Evolutionary conservation across 2,797 vertebrate genomes (phyloP).

Genomic region (Heterohyrax brucei): DNA sequence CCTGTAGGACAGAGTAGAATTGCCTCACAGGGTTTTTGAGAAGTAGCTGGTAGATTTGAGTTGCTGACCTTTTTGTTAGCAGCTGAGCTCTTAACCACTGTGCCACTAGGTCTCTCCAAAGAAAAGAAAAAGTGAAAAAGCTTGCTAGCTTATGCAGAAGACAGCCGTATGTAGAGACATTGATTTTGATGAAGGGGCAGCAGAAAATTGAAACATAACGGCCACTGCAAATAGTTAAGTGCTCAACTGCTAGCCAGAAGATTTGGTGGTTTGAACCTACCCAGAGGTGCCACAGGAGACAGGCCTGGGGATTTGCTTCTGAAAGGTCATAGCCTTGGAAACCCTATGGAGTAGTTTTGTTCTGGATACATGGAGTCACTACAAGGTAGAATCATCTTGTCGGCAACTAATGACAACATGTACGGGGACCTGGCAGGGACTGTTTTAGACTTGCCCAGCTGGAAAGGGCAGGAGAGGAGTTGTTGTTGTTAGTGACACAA

Average conservation of each 20-base stretch:
- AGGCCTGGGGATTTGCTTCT: not conserved
- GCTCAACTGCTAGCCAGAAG: too few relatives aligned
- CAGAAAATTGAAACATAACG: conserved; percentile 46
- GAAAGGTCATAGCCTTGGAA: not conserved
- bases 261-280: not conserved
- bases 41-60: too few relatives aligned
- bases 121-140: not conserved
- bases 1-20: too few relatives aligned
- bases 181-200: conserved; percentile 11
- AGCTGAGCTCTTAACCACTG: too few relatives aligned
- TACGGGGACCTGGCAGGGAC: conserved; percentile 28
- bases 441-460: conserved; percentile 52
- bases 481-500: conserved; percentile 44
- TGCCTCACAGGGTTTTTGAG: too few relatives aligned
- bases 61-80: too few relatives aligned
- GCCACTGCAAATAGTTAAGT: not conserved
- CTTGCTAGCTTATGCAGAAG: not conserved
- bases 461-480: conserved; percentile 49
- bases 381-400: not conserved
- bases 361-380: not conserved
- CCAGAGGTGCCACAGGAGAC: not conserved
- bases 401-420: not conserved
- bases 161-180: not conserved
- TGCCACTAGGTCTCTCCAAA: too few relatives aligned
- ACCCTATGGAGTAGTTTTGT: not conserved